Conservation (phyloP, 2,797 vertebrate genomes). For the Clarias pachynema region DNA sequence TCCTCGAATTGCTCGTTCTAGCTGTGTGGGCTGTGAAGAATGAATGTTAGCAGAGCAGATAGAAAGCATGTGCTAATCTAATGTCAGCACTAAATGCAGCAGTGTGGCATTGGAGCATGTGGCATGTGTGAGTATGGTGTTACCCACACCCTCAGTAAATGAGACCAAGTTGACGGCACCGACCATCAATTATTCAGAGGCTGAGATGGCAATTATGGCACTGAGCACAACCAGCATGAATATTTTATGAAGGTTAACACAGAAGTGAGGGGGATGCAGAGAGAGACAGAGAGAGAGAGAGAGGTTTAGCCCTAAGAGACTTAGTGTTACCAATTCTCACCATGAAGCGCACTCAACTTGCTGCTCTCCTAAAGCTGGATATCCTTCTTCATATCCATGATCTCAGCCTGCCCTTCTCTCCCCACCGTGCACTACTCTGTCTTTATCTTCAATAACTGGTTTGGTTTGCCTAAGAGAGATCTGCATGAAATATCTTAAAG, state of each 20-base stretch:
- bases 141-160: constrained; percentile 88
- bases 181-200: constrained; percentile 99
- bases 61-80: constrained; percentile 47
- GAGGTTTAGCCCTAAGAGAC: constrained; percentile 46
- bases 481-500: constrained; percentile 47
- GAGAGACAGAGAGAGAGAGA: constrained; percentile 85
- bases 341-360: constrained; percentile 40
- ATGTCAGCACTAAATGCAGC: constrained; percentile 82
- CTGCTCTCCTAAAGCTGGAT: constrained; percentile 38
- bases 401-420: constrained; percentile 28
- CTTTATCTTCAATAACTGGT: constrained; percentile 35
- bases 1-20: constrained; percentile 34
- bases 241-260: constrained; percentile 99
- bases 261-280: constrained; percentile 98
- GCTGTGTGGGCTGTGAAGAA: constrained; percentile 41
- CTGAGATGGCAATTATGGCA: constrained; percentile 99
- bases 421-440: constrained; percentile 42
- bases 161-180: constrained; percentile 90
- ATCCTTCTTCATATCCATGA: constrained; percentile 50
- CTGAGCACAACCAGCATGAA: constrained; percentile 99
- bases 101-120: constrained; percentile 86
- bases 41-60: constrained; percentile 60
- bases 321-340: constrained; percentile 50
- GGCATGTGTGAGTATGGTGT: constrained; percentile 85
- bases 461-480: constrained; percentile 31